Evolutionary conservation across 1,140 invertebrate species (phyloP).

Genomic region (Brachionus angularis): DNA sequence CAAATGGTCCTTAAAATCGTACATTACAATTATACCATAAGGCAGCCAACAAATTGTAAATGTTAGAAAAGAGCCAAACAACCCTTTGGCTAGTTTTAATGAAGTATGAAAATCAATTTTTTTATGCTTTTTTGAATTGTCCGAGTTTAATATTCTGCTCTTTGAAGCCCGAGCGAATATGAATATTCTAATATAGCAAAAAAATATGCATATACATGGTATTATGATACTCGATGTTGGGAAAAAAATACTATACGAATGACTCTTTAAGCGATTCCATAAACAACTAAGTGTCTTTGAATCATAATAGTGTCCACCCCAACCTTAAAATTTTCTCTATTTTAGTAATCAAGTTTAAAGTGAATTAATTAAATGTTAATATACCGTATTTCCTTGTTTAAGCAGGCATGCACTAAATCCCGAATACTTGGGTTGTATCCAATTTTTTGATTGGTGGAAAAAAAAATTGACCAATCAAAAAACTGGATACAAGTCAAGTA

Average conservation of each 20-base stretch:
- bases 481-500: too few species aligned
- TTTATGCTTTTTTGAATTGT: not conserved
- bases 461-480: too few species aligned
- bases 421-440: too few species aligned
- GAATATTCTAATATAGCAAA: constrained; percentile 37
- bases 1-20: not conserved
- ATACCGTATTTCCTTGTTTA: too few species aligned
- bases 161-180: constrained; percentile 7
- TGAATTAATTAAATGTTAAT: too few species aligned
- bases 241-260: constrained; percentile 45
- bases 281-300: constrained; percentile 45
- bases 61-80: constrained; percentile 6
- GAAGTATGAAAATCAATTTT: constrained; percentile 14
- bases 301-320: constrained; percentile 45
- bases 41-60: constrained; percentile 32
- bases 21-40: constrained; percentile 10
- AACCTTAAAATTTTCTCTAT: constrained; percentile 28
- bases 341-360: too few species aligned
- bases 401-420: too few species aligned
- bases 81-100: constrained; percentile 33
- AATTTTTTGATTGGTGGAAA: too few species aligned
- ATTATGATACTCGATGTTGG: constrained; percentile 12
- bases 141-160: not conserved
- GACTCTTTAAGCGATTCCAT: constrained; percentile 44
- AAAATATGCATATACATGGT: constrained; percentile 10